Conservation (phyloP, 2,797 vertebrate genomes). For the Chromobotia macracanthus region DNA sequence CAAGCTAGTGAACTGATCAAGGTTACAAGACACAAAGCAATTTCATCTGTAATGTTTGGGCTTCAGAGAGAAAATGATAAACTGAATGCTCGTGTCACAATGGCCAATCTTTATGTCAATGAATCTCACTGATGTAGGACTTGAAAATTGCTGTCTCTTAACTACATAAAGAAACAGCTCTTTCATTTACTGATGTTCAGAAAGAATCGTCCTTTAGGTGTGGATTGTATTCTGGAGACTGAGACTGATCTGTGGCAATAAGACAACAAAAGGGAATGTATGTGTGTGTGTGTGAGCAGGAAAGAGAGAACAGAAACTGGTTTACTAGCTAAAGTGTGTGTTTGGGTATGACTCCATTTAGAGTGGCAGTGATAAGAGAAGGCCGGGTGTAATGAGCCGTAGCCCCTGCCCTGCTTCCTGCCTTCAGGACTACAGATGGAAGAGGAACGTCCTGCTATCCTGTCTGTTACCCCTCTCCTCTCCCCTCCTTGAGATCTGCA, state of each 20-base stretch:
- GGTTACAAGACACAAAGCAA: conserved; percentile 31
- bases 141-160: conserved; percentile 22
- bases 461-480: conserved; percentile 26
- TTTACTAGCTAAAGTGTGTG: conserved; percentile 21
- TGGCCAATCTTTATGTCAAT: conserved; percentile 36
- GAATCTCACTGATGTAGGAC: conserved; percentile 5
- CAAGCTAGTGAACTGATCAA: conserved; percentile 23
- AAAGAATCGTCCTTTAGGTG: conserved; percentile 23
- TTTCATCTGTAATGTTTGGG: conserved; percentile 31
- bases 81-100: conserved; percentile 17
- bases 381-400: conserved; percentile 50
- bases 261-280: not conserved
- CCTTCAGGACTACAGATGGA: conserved; percentile 41
- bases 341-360: conserved; percentile 35
- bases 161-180: conserved; percentile 15
- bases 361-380: conserved; percentile 48
- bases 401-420: conserved; percentile 30
- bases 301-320: conserved; percentile 20
- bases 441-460: conserved; percentile 27
- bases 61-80: conserved; percentile 35
- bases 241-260: conserved; percentile 18
- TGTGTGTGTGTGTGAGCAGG: not conserved
- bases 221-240: too few species aligned
- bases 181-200: conserved; percentile 23
- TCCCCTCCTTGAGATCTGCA: conserved; percentile 5